These are phyloP conservation scores for Myocastor coypus DNA, from an alignment of 2,113 vertebrate genomes.

Conservation along the genomic window DNA sequence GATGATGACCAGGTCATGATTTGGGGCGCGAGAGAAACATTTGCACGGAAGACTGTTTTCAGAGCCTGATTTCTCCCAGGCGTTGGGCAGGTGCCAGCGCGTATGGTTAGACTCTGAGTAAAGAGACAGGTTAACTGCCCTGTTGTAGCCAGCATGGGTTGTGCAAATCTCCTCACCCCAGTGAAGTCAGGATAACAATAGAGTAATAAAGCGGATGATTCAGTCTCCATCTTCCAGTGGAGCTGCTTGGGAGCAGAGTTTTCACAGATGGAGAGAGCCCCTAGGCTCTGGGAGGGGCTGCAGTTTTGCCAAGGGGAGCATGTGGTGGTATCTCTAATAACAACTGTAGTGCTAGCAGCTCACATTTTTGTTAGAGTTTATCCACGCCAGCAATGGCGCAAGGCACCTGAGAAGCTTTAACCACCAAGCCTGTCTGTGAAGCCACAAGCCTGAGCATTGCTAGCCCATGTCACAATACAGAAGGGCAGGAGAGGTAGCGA, in stretches of 20 bases:
- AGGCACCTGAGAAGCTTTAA: not conserved
- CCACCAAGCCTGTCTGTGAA: not conserved
- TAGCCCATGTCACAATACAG: not conserved
- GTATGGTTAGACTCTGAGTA: conserved; percentile 24
- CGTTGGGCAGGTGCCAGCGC: conserved; percentile 35
- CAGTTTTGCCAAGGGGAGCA: no score
- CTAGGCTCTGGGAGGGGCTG: not conserved
- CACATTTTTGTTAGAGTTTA: not conserved
- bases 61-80: conserved; percentile 24
- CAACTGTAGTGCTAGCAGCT: not conserved
- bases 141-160: not conserved
- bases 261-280: not conserved
- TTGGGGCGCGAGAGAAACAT: not conserved
- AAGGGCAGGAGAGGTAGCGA: not conserved
- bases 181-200: not conserved
- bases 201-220: conserved; percentile 35
- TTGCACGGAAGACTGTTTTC: conserved; percentile 53
- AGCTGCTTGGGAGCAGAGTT: not conserved
- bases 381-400: not conserved
- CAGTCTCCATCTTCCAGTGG: not conserved
- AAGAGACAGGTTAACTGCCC: conserved; percentile 54
- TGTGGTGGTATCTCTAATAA: not conserved
- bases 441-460: no score
- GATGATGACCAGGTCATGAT: conserved; percentile 16
- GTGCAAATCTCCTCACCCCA: not conserved